phyloP scores from a whole-genome alignment of 2,113 vertebrate species.

The Hydrolagus affinis region DNA sequence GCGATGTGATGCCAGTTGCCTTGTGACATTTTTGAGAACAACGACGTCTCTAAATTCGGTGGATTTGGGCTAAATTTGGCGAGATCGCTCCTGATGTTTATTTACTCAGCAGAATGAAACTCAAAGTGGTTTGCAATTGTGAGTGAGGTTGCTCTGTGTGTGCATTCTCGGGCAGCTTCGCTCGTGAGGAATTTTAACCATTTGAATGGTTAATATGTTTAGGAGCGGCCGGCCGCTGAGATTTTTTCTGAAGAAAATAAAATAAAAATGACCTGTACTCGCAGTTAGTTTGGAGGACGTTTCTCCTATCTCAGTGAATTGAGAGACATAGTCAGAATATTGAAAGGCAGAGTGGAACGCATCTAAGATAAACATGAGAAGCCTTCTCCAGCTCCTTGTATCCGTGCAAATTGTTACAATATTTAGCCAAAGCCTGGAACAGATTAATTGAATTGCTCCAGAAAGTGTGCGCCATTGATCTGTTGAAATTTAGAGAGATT shows the following conservation, averaged over 20 bases:
- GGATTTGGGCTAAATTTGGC: no score
- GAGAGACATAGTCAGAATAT: neutral
- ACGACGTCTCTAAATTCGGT: neutral
- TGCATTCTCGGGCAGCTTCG: neutral
- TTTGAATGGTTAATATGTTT: neutral
- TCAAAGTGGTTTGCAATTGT: no score
- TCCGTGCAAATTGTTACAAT: no score
- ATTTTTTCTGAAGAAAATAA: neutral
- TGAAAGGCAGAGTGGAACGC: neutral
- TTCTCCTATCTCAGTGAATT: neutral
- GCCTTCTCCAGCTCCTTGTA: no score
- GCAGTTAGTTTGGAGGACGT: neutral
- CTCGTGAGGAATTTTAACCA: neutral
- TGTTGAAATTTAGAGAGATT: no score
- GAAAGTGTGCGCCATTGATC: no score
- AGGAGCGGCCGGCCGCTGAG: neutral
- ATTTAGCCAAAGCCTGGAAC: no score
- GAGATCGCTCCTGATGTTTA: neutral
- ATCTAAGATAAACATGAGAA: neutral
- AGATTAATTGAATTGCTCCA: no score
- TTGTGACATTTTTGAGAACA: neutral
- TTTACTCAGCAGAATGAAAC: neutral
- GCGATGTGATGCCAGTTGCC: neutral
- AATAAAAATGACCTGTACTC: neutral
- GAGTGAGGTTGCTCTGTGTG: no score